Conservation (phyloP, 2,113 vertebrate species). For the Desmodus rotundus region DNA sequence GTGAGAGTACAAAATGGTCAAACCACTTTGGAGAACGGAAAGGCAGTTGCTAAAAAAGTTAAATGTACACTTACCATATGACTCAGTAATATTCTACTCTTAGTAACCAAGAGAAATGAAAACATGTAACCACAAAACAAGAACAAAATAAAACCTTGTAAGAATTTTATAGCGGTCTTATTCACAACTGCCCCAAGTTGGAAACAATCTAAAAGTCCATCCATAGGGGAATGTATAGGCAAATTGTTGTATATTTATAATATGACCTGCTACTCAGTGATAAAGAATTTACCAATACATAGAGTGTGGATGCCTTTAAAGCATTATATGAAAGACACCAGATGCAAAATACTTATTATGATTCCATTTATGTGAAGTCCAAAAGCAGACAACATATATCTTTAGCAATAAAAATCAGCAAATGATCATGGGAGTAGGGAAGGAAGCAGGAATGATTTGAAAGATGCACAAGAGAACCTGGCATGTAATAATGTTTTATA, state of each 20-base stretch:
- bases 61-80: not conserved
- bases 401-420: slow-evolving; percentile 13
- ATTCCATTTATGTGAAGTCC: not conserved
- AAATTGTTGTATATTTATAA: not conserved
- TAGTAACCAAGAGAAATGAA: not conserved
- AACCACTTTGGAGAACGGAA: not conserved
- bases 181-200: not conserved
- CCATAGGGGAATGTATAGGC: not conserved
- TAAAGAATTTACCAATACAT: not conserved
- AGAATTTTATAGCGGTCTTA: slow-evolving; percentile 11
- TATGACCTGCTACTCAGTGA: not conserved
- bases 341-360: not conserved
- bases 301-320: slow-evolving; percentile 4
- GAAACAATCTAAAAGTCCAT: not conserved
- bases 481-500: not conserved
- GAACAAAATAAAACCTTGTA: not conserved
- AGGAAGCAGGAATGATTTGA: not conserved
- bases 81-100: not conserved
- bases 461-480: not conserved
- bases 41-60: not conserved
- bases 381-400: not conserved
- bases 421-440: not conserved
- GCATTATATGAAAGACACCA: not conserved
- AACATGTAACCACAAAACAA: not conserved
- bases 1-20: not conserved